Evolutionary conservation across 2,888 invertebrate species (phyloP).

Genomic region (Strigamia crassipes): DNA sequence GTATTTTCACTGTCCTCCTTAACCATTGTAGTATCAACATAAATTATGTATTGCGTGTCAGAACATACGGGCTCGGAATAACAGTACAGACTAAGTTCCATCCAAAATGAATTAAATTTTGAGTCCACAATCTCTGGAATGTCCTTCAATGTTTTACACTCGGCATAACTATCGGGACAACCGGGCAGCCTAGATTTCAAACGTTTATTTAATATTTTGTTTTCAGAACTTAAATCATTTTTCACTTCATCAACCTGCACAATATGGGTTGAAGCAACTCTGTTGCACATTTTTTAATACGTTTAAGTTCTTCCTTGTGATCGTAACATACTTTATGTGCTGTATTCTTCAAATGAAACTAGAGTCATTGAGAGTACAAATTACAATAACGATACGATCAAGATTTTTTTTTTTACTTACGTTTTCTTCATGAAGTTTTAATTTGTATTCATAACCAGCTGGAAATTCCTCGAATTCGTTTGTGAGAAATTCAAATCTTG

Average conservation of each 20-base stretch:
- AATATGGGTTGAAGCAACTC: background rate
- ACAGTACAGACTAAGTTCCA: background rate
- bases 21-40: background rate
- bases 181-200: background rate
- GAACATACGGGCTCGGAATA: background rate
- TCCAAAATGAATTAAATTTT: background rate
- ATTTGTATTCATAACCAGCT: background rate
- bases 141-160: background rate
- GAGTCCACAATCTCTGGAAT: background rate
- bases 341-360: background rate
- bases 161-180: background rate
- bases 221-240: background rate
- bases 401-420: background rate
- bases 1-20: background rate
- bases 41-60: background rate
- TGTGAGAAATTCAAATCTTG: background rate
- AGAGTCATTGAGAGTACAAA: background rate
- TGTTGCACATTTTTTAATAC: background rate
- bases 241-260: background rate
- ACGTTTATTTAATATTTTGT: background rate
- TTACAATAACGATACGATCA: background rate
- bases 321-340: background rate
- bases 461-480: background rate
- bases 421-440: background rate
- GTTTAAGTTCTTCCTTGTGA: background rate